phyloP scores from a whole-genome alignment of 2,797 vertebrate genomes.

The Artibeus lituratus region DNA sequence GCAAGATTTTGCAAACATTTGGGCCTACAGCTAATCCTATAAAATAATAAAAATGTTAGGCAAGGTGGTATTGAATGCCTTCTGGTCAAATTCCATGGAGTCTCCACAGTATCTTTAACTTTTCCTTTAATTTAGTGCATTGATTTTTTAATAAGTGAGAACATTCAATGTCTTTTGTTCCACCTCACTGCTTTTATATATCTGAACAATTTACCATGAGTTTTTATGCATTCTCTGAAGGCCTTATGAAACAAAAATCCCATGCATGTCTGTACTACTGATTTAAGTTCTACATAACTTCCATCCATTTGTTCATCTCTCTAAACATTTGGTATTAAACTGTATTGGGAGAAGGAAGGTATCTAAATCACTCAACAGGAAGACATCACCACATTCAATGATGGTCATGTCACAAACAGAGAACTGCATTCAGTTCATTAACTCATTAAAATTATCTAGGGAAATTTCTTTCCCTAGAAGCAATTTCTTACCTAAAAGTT shows the following conservation, averaged over 20 bases:
- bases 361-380: neutral
- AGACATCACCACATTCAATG: neutral
- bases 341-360: neutral
- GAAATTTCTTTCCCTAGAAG: no score
- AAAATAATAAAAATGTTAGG: neutral
- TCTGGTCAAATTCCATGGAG: neutral
- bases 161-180: neutral
- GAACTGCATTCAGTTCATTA: neutral
- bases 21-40: neutral
- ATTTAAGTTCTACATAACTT: neutral
- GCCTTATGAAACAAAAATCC: neutral
- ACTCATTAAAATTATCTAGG: neutral
- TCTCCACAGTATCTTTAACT: neutral
- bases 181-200: neutral
- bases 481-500: no score
- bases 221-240: neutral
- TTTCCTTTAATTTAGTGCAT: neutral
- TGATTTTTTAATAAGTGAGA: neutral
- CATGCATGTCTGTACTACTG: neutral
- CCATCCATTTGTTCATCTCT: neutral
- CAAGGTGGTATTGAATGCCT: neutral
- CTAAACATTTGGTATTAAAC: neutral
- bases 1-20: neutral
- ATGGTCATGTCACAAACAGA: neutral
- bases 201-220: neutral